Evolutionary conservation across 2,113 vertebrate genomes (phyloP), one percentile per base, ranked within the genome.

Genomic region (Alouatta palliata): DNA sequence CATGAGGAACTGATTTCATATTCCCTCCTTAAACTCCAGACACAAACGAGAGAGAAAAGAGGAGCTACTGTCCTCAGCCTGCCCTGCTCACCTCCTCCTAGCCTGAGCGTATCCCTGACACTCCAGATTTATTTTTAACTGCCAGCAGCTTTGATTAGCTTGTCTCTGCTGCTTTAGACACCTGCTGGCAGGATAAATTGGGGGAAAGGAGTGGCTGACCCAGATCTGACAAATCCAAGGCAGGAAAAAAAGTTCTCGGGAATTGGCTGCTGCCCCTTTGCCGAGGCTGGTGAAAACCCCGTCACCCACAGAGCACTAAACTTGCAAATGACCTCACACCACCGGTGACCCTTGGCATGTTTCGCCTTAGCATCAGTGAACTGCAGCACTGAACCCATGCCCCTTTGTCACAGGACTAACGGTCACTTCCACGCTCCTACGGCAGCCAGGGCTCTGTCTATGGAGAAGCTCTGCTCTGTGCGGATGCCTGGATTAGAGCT

Each of bases 81-180:
- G 43, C 47, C n/a, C 89, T 9, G 19, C 71, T 90, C 71, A 49
- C 87, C 52, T 94, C 79, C 87, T 52, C 66, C 86, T 73, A 13
- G 68, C 71, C 49, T 6, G n/a, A 92, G 49, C 1, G 35, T 52
- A 40, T 86, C 61, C 77, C 76, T 89, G 90, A 76, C 95, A 96
- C 84, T 87, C 43, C 61, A 92, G 87, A 75, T 77, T 90, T 97
- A 96, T 98, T 96, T 98, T 97, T 97, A 96, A 90, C 97, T 11
- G 56, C 80, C 89, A 58, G 95, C 58, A 68, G 70, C 96, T 97
- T 90, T 96, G 95, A 96, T 91, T 89, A 95, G 84, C 70, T 84
- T 68, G 87, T 89, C 83, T 87, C 68, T 10, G 68, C 73, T 52
- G 80, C 94, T 87, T 82, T 70, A 94, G 94, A 95, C 92, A 95